Percentiles rank a stretch among this genome's conserved stretches.
phyloP scores from a whole-genome alignment of 2,888 invertebrate genomes.

The Boloria euphrosyne region DNA sequence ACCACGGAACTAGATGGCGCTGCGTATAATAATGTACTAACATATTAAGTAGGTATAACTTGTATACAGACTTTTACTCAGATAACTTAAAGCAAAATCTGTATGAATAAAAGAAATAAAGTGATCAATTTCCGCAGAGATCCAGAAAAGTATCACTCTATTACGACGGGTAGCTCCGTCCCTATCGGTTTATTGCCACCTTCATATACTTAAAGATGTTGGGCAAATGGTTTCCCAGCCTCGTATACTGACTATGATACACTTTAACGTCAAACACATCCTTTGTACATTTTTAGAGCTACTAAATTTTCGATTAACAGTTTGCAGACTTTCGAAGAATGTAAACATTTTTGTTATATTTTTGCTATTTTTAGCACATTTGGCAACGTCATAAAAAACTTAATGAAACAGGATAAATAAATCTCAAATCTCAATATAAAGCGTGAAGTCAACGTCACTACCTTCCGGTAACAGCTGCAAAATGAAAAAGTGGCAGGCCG shows the following conservation, averaged over 20 bases:
- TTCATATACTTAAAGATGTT: constrained; percentile 27
- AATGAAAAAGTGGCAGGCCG: constrained; percentile 1
- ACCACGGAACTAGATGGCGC: too few species aligned
- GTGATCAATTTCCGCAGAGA: constrained; percentile 24
- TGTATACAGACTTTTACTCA: too few species aligned
- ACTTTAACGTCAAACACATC: too few species aligned
- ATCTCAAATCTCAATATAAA: neutral
- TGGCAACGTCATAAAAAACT: neutral
- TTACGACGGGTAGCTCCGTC: constrained; percentile 30
- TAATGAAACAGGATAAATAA: neutral
- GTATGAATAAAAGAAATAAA: constrained; percentile 28
- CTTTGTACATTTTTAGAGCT: too few species aligned
- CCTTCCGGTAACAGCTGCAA: constrained; percentile 11
- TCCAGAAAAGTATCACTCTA: constrained; percentile 31
- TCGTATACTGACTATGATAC: too few species aligned
- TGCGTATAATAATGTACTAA: too few species aligned
- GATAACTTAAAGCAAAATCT: neutral
- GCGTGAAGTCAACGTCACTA: constrained; percentile 6
- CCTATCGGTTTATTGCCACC: constrained; percentile 31
- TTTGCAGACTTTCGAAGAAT: too few species aligned
- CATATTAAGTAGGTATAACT: too few species aligned
- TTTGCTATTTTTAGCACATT: too few species aligned
- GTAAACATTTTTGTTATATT: too few species aligned
- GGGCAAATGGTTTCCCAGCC: constrained; percentile 21
- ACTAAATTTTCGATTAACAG: too few species aligned